These are phyloP conservation scores for Onychostoma macrolepis DNA, from an alignment of 2,113 vertebrate species.

Conservation along the genomic window DNA sequence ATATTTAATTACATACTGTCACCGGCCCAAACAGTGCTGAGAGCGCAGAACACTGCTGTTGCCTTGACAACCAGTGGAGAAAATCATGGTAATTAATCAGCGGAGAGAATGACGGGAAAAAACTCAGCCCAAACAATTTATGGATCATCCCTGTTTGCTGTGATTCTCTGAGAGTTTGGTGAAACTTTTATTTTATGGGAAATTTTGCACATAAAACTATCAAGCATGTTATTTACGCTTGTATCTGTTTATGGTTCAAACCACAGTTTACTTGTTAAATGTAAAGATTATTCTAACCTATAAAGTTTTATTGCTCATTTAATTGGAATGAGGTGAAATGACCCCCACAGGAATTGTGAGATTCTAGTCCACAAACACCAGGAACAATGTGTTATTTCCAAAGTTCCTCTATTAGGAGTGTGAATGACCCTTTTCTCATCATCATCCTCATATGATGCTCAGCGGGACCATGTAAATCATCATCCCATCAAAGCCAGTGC, in stretches of 20 bases:
- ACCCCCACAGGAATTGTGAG: background rate
- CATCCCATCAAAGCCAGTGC: background rate
- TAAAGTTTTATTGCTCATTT: background rate
- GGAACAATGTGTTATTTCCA: background rate
- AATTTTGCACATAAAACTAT: no score
- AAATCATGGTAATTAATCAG: slow-evolving; percentile 51
- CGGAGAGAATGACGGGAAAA: slow-evolving; percentile 36
- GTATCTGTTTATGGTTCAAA: background rate
- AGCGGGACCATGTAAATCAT: slow-evolving; percentile 1
- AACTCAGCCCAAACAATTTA: slow-evolving; percentile 48
- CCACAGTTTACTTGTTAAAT: background rate
- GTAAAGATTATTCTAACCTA: background rate
- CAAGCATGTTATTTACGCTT: no score
- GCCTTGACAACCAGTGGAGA: slow-evolving; percentile 47
- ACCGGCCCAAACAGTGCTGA: slow-evolving; percentile 29
- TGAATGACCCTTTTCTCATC: slow-evolving; percentile 1
- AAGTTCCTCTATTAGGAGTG: background rate
- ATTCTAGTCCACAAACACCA: background rate
- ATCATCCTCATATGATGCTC: background rate
- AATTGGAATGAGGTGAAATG: background rate
- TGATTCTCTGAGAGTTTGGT: background rate
- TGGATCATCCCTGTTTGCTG: slow-evolving; percentile 14
- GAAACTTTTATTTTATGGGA: background rate
- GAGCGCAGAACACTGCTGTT: slow-evolving; percentile 38
- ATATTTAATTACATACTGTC: slow-evolving; percentile 54